A percentile compares a stretch with the other conserved stretches of the same genome.
Evolutionary conservation across 2,797 vertebrate genomes (phyloP).

Genomic region (Chelon labrosus): DNA sequence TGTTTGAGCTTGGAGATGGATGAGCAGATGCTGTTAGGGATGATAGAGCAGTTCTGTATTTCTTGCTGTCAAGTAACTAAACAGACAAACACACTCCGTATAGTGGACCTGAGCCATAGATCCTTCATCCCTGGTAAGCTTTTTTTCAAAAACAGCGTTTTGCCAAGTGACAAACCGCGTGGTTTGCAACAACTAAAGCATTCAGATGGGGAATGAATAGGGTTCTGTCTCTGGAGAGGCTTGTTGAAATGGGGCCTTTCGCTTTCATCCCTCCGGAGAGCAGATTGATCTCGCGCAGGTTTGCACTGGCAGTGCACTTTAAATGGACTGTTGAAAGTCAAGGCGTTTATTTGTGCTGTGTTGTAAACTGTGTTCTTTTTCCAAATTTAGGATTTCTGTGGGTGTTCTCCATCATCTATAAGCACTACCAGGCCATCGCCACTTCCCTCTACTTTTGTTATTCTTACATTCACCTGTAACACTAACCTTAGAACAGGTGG

Average conservation of each 20-base stretch:
- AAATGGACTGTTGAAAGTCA: constrained; percentile 75
- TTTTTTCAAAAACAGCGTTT: constrained; percentile 58
- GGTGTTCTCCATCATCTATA: constrained; percentile 41
- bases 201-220: constrained; percentile 74
- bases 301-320: constrained; percentile 57
- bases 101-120: constrained; percentile 57
- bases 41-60: constrained; percentile 46
- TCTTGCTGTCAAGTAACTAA: constrained; percentile 49
- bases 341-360: constrained; percentile 62
- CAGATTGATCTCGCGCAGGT: constrained; percentile 74
- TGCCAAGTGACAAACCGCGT: constrained; percentile 74
- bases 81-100: constrained; percentile 53
- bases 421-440: constrained; percentile 1
- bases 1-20: constrained; percentile 64
- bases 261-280: constrained; percentile 64
- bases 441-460: constrained; percentile 3
- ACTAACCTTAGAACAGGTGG: not conserved
- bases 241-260: constrained; percentile 71
- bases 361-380: constrained; percentile 60
- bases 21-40: constrained; percentile 42
- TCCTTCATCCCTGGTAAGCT: constrained; percentile 56
- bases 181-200: constrained; percentile 73
- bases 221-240: constrained; percentile 74
- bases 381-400: constrained; percentile 61
- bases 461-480: constrained; percentile 40